Conservation (phyloP, 2,888 invertebrate species). For the Corbicula japonica region DNA sequence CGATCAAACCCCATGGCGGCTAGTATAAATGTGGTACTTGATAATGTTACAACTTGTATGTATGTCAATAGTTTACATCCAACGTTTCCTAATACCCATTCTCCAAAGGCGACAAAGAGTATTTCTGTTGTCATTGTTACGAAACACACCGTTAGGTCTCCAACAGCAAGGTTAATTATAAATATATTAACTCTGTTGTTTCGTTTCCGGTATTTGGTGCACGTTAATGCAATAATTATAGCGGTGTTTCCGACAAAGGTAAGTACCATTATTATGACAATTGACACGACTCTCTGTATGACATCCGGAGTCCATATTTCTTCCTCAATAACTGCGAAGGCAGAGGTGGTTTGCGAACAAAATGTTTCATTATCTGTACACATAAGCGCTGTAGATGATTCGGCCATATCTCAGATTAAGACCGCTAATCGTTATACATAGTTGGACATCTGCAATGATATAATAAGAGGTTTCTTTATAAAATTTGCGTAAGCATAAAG, state of each 20-base stretch:
- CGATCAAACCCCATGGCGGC: conserved; percentile 87
- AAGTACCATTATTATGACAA: conserved; percentile 85
- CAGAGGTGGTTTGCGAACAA: too few relatives aligned
- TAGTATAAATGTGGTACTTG: conserved; percentile 87
- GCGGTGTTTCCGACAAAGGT: conserved; percentile 86
- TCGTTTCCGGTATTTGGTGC: conserved; percentile 84
- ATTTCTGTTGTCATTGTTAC: conserved; percentile 87
- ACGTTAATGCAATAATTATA: conserved; percentile 86
- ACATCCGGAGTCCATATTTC: conserved; percentile 85
- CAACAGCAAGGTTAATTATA: conserved; percentile 87
- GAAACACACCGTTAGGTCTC: conserved; percentile 86
- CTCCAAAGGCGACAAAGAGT: conserved; percentile 86
- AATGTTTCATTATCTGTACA: too few relatives aligned
- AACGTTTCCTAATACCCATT: conserved; percentile 86
- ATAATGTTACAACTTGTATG: conserved; percentile 86
- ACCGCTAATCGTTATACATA: too few relatives aligned
- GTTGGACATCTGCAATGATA: too few relatives aligned
- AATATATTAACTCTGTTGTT: conserved; percentile 87
- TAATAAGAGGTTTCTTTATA: too few relatives aligned
- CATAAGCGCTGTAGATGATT: too few relatives aligned
- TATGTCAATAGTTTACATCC: conserved; percentile 86
- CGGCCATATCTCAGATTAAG: too few relatives aligned
- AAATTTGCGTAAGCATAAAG: too few relatives aligned
- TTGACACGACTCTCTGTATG: conserved; percentile 86
- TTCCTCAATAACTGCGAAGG: too few relatives aligned